phyloP scores from a whole-genome alignment of 2,797 vertebrate genomes.

The Pelochelys cantorii region DNA sequence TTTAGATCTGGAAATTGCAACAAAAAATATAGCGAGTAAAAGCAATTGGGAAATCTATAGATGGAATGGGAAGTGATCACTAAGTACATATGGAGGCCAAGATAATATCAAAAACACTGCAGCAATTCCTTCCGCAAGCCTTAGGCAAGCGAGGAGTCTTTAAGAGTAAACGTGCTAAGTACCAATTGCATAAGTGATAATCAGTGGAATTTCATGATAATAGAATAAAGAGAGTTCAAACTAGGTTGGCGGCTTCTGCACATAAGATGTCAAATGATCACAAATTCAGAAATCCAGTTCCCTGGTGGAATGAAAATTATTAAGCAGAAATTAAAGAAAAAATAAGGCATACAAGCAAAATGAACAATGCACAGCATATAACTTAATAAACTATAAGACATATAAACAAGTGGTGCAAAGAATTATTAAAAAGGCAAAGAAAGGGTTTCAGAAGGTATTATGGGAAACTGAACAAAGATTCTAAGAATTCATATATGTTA shows the following conservation, averaged over 20 bases:
- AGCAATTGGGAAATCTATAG: neutral
- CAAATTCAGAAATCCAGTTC: neutral
- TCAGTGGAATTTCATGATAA: neutral
- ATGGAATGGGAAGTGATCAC: neutral
- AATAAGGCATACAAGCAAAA: neutral
- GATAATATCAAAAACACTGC: neutral
- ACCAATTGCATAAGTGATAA: neutral
- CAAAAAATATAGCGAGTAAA: neutral
- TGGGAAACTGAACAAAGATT: neutral
- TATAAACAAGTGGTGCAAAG: neutral
- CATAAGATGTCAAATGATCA: neutral
- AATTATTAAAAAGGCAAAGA: neutral
- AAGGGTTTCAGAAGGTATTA: neutral
- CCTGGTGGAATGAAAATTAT: neutral
- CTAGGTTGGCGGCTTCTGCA: neutral
- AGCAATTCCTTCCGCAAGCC: neutral
- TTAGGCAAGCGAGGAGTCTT: neutral
- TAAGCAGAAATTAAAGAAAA: neutral
- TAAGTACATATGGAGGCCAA: no score
- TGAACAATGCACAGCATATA: neutral
- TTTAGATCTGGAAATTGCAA: neutral
- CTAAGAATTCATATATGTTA: neutral
- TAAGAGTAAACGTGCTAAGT: neutral
- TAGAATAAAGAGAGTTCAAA: neutral
- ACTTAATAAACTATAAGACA: neutral